These are phyloP conservation scores for Nasonia giraulti DNA, from an alignment of 1,140 invertebrate species.

Conservation along the genomic window DNA sequence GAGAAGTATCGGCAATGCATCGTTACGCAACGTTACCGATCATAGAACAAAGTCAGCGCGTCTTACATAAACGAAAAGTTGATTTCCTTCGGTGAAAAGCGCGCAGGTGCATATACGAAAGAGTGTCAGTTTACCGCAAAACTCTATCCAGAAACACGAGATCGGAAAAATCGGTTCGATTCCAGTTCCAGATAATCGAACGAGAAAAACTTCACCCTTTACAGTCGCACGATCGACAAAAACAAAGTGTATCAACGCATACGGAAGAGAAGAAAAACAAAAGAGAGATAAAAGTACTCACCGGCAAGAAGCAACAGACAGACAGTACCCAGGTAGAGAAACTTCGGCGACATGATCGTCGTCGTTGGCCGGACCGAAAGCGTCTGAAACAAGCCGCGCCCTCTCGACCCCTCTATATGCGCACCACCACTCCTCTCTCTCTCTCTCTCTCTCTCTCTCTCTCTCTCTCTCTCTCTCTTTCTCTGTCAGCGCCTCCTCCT, in stretches of 20 bases:
- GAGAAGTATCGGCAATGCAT: too few relatives aligned
- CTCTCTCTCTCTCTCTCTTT: slow-evolving; percentile 55
- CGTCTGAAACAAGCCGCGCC: slow-evolving; percentile 75
- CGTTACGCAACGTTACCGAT: too few relatives aligned
- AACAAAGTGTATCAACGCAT: background rate
- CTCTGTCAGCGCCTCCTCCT: background rate
- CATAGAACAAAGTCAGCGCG: too few relatives aligned
- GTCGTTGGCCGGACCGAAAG: slow-evolving; percentile 68
- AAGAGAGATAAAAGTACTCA: slow-evolving; percentile 61
- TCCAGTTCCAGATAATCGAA: too few relatives aligned
- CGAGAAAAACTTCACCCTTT: too few relatives aligned
- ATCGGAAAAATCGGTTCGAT: too few relatives aligned
- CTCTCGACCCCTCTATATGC: slow-evolving; percentile 74
- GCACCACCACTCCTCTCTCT: slow-evolving; percentile 69
- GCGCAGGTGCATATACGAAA: too few relatives aligned
- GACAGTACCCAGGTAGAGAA: slow-evolving; percentile 65
- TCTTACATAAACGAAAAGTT: too few relatives aligned
- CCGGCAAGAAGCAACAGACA: slow-evolving; percentile 66
- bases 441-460: background rate
- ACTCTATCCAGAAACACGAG: too few relatives aligned
- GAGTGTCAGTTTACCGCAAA: too few relatives aligned
- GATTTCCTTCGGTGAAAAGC: too few relatives aligned
- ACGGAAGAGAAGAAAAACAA: background rate
- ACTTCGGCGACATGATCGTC: slow-evolving; percentile 72
- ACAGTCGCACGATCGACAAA: too few relatives aligned